Percentiles rank a stretch among this genome's conserved stretches.
Evolutionary conservation across 1,140 invertebrate genomes (phyloP).

Genomic region (Eriosoma lanigerum): DNA sequence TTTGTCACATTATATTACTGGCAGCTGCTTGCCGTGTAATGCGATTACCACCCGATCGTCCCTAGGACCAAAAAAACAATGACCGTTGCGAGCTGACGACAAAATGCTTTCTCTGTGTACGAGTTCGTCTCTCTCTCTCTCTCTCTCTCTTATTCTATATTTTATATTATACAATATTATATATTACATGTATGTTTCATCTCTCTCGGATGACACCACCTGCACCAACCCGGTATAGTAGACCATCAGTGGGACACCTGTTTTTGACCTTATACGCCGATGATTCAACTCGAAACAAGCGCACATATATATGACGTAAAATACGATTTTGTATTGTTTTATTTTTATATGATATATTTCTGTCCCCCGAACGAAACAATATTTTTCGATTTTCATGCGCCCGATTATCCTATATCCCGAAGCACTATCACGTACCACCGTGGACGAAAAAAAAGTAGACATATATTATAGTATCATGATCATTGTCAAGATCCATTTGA

Average conservation of each 20-base stretch:
- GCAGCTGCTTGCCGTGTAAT: constrained; percentile 27
- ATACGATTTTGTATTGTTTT: neutral
- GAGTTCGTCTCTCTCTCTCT: neutral
- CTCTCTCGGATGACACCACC: neutral
- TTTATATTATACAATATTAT: too few relatives aligned
- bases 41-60: constrained; percentile 5
- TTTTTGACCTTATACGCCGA: neutral
- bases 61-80: constrained; percentile 18
- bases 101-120: neutral
- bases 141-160: too few relatives aligned
- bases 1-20: neutral
- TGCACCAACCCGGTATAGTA: neutral
- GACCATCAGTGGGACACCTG: neutral
- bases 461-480: too few relatives aligned
- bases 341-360: neutral
- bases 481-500: too few relatives aligned
- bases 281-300: neutral
- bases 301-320: neutral
- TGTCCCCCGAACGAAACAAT: neutral
- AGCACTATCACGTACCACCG: neutral
- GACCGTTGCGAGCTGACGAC: constrained; percentile 4
- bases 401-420: neutral
- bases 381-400: neutral
- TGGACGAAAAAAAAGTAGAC: too few relatives aligned
- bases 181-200: neutral